Conservation (phyloP, 2,888 invertebrate genomes). For the Amphipyra tragopoginis region DNA sequence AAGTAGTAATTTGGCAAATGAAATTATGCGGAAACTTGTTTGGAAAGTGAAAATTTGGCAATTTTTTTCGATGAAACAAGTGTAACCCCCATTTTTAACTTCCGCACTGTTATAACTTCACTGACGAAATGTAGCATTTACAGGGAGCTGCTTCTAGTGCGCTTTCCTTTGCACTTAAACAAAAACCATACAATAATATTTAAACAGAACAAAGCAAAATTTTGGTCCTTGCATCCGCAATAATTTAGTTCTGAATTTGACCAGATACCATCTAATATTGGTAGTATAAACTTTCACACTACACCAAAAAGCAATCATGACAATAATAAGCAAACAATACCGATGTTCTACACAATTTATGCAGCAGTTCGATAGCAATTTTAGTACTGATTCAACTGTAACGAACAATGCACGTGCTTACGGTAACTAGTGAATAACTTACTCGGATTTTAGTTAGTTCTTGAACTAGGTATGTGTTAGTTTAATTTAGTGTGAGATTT, state of each 20-base stretch:
- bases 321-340: conserved; percentile 28
- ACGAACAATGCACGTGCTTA: conserved; percentile 47
- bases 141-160: no score
- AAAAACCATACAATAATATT: no score
- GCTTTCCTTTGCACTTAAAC: no score
- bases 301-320: conserved; percentile 34
- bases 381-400: conserved; percentile 43
- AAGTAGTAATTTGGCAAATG: no score
- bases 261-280: conserved; percentile 28
- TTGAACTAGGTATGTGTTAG: background rate
- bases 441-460: background rate
- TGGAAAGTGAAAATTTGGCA: no score
- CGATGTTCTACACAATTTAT: conserved; percentile 27
- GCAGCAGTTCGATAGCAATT: conserved; percentile 31
- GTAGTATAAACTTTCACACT: conserved; percentile 17
- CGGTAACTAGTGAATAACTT: background rate
- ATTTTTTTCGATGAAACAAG: no score
- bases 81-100: no score
- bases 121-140: no score
- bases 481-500: no score
- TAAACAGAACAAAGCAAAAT: background rate
- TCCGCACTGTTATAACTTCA: no score
- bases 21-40: no score
- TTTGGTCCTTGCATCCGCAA: background rate
- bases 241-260: background rate